Evolutionary conservation across 2,113 vertebrate species (phyloP).

Genomic region (Bos javanicus): DNA sequence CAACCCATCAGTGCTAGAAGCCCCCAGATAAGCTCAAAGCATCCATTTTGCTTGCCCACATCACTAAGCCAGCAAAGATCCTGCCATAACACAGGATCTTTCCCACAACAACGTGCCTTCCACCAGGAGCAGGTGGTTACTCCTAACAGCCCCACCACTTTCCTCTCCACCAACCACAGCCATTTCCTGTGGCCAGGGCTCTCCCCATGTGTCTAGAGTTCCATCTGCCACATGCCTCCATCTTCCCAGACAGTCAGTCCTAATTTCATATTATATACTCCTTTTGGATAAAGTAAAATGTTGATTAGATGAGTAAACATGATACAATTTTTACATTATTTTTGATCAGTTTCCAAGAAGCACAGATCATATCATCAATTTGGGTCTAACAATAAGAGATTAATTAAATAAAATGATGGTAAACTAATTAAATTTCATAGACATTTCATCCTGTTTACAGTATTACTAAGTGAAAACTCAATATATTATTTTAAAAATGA

Average conservation of each 20-base stretch:
- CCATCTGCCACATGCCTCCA: background rate
- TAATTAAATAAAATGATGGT: background rate
- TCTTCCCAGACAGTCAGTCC: background rate
- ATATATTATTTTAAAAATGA: background rate
- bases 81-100: background rate
- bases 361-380: background rate
- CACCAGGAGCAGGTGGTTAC: background rate
- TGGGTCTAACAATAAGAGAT: background rate
- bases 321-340: background rate
- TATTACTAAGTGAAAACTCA: background rate
- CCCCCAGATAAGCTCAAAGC: background rate
- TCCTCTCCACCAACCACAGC: background rate
- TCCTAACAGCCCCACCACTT: background rate
- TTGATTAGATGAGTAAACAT: background rate
- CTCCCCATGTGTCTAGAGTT: background rate
- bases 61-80: background rate
- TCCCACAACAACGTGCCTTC: background rate
- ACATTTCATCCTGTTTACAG: background rate
- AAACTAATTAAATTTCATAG: background rate
- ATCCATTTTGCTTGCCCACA: background rate
- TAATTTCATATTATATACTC: background rate
- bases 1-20: background rate
- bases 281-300: background rate
- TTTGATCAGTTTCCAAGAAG: background rate
- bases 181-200: slow-evolving; percentile 10